phyloP scores from a whole-genome alignment of 2,113 vertebrate genomes.

The Pseudorhombus dupliciocellatus region DNA sequence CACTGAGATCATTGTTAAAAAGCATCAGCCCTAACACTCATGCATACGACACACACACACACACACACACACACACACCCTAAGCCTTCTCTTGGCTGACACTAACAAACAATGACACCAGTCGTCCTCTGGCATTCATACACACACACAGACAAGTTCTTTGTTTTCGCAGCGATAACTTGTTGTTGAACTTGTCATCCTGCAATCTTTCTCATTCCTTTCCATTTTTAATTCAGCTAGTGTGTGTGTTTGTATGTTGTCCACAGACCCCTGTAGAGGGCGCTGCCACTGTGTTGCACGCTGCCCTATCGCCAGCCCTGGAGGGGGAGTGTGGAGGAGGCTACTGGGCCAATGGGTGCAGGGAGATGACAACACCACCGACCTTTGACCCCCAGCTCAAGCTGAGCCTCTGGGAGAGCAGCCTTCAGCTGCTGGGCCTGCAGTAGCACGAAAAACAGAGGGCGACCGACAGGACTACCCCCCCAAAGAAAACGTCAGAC shows the following conservation, averaged over 20 bases:
- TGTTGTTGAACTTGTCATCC: conserved; percentile 56
- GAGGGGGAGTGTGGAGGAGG: conserved; percentile 66
- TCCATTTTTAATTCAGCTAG: neutral
- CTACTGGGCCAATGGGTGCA: conserved; percentile 68
- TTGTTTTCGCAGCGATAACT: conserved; percentile 29
- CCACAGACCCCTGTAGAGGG: conserved; percentile 73
- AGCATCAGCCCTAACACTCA: conserved; percentile 36
- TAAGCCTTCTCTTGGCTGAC: conserved; percentile 35
- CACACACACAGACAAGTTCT: conserved; percentile 22
- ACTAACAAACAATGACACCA: conserved; percentile 51
- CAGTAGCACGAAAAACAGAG: conserved; percentile 45
- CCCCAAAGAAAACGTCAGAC: conserved; percentile 27
- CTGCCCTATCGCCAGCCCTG: conserved; percentile 66
- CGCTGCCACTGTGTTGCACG: conserved; percentile 61
- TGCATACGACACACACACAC: conserved; percentile 21
- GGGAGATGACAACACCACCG: conserved; percentile 51
- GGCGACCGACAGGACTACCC: conserved; percentile 35
- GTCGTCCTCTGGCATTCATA: conserved; percentile 38
- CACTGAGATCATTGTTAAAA: conserved; percentile 61
- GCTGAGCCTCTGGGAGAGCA: conserved; percentile 69
- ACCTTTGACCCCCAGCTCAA: conserved; percentile 68
- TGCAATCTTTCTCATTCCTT: conserved; percentile 9
- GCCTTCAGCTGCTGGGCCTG: conserved; percentile 61
- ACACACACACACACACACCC: conserved; percentile 24
- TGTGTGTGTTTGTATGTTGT: conserved; percentile 2